Evolutionary conservation across 1,140 invertebrate genomes (phyloP), one percentile per base, ranked within the genome.

Genomic region (Microplitis mediator): DNA sequence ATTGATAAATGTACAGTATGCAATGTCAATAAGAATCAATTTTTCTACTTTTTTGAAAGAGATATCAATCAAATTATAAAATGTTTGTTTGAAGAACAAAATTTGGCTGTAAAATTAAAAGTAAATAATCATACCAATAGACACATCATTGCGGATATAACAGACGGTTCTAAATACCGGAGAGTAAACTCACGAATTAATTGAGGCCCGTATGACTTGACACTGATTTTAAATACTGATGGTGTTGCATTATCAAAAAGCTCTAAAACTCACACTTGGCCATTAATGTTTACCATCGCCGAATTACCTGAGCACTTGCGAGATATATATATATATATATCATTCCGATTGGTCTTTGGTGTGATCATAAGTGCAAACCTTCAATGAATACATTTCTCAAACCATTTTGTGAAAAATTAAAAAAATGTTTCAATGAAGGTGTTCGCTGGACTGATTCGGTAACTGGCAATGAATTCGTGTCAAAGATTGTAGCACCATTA

Each of bases 151-250:
- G 64, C 14, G 58, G 69, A 76, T 67, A 74, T 76, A 45, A 74
- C 73, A 5, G 69, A 72, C 34, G 73, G 75, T 9, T 69, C 67
- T 35, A 72, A 74, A 52, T 76, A 74, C 56, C 71, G 39, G 11
- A 45, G 75, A 67, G 67, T 76, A 35, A 74, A 74, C 65, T 69
- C 72, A n/a, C 69, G 67, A 4, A 23, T 52, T 5, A 60, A 72
- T 61, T 14, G 50, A 54, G 31, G 51, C 11, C 11, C 9, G 23
- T 76, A 69, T 68, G 69, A 76, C 39, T 72, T 72, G 54, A 76
- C 75, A 50, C 65, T 76, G 36, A 61, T 76, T 65, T 36, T 71
- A 13, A 74, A 76, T 74, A 74, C 75, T 16, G 75, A 74, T 61
- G 75, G 73, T 3, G 39, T 74, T 16, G 66, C 69, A 45, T 62